Evolutionary conservation across 1,140 invertebrate species (phyloP).

Genomic region (Platorchestia sp.): DNA sequence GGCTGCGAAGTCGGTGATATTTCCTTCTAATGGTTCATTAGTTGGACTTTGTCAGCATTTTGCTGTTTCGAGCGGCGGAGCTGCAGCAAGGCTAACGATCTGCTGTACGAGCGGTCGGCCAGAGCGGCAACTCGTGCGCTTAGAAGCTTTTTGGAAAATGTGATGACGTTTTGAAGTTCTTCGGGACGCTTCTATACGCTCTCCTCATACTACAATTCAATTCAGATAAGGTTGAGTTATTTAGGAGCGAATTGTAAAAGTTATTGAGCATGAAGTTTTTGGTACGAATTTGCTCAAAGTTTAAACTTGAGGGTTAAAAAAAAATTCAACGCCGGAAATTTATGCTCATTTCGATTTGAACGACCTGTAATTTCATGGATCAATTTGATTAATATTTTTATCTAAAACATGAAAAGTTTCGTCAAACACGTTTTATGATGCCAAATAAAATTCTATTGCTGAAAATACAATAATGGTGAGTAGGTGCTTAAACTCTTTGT

Average conservation of each 20-base stretch:
- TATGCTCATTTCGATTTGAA: too few species aligned
- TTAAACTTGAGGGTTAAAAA: too few species aligned
- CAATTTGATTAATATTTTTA: too few species aligned
- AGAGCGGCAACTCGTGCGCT: background rate
- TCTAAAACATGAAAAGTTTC: too few species aligned
- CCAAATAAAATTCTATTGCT: too few species aligned
- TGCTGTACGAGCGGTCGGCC: background rate
- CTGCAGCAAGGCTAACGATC: background rate
- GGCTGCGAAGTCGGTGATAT: conserved; percentile 30
- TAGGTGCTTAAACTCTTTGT: too few species aligned
- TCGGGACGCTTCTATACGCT: background rate
- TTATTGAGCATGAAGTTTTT: too few species aligned
- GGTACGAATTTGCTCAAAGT: too few species aligned
- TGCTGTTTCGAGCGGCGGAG: background rate
- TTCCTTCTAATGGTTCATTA: conserved; percentile 51
- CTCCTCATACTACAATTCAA: background rate
- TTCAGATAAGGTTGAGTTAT: background rate
- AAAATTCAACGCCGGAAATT: too few species aligned
- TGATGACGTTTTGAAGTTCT: background rate
- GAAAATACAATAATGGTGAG: too few species aligned
- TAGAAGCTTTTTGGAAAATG: background rate
- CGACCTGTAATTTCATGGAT: too few species aligned
- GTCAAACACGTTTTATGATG: too few species aligned
- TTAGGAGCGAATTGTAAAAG: background rate
- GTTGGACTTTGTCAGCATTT: conserved; percentile 53